phyloP scores from a whole-genome alignment of 2,113 vertebrate species.

The Cardinalis cardinalis region DNA sequence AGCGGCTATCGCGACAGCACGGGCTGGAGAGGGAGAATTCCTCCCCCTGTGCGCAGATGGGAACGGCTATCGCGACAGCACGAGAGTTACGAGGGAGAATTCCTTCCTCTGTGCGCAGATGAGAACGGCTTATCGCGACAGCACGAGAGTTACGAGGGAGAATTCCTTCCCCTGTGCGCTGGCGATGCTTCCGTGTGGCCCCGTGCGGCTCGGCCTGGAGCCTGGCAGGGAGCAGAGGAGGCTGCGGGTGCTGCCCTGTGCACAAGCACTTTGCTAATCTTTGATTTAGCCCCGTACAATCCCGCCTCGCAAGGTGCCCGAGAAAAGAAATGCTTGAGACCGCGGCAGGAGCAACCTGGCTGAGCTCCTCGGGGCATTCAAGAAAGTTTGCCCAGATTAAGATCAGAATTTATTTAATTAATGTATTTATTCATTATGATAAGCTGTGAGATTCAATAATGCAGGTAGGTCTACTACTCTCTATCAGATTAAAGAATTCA shows the following conservation, averaged over 20 bases:
- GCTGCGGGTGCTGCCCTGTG: background rate
- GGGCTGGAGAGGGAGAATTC: too few relatives aligned
- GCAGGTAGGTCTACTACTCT: background rate
- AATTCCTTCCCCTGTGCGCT: too few relatives aligned
- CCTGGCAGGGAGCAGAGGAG: accelerated
- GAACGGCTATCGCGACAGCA: background rate
- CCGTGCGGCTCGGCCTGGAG: accelerated
- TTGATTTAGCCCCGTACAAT: background rate
- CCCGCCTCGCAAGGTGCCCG: background rate
- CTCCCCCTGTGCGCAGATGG: too few relatives aligned
- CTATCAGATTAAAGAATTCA: background rate
- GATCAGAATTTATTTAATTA: constrained; percentile 44
- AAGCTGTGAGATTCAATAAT: background rate
- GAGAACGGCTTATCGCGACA: background rate
- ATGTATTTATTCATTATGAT: constrained; percentile 6
- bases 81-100: too few relatives aligned
- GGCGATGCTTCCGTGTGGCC: accelerated
- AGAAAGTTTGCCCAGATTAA: background rate
- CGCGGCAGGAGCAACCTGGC: background rate
- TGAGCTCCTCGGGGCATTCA: background rate
- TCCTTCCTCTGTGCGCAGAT: too few relatives aligned
- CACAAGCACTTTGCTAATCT: background rate
- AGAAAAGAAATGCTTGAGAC: background rate
- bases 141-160: too few relatives aligned
- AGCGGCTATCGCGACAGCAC: too few relatives aligned